These are phyloP conservation scores for Mesoligia furuncula DNA, from an alignment of 2,888 invertebrate species.

Conservation along the genomic window DNA sequence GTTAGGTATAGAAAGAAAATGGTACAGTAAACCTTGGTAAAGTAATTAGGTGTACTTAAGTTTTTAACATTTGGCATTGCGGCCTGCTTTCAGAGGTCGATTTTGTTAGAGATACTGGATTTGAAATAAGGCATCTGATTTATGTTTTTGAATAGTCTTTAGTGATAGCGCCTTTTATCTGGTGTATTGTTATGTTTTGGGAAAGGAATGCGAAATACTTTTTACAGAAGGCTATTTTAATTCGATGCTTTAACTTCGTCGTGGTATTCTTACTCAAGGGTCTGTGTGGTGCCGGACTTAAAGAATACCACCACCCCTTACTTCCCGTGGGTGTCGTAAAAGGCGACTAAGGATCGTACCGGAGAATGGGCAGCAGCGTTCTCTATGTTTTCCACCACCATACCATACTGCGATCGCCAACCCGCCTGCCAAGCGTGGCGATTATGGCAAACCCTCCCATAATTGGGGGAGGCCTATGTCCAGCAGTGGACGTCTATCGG, in stretches of 20 bases:
- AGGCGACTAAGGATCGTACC: too few relatives aligned
- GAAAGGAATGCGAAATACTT: neutral
- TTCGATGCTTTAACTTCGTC: neutral
- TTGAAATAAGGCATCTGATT: neutral
- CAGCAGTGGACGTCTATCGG: too few relatives aligned
- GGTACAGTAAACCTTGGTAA: neutral
- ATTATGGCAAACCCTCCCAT: too few relatives aligned
- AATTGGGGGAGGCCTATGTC: too few relatives aligned
- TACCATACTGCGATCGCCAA: too few relatives aligned
- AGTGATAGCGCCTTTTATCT: neutral
- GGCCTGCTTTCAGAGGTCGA: neutral
- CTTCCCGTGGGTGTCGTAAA: too few relatives aligned
- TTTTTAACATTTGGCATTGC: constrained; percentile 11
- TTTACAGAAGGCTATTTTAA: neutral
- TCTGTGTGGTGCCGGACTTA: too few relatives aligned
- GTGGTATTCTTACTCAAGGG: constrained; percentile 3
- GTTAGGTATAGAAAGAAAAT: constrained; percentile 1
- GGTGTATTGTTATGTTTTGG: neutral
- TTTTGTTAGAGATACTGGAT: neutral
- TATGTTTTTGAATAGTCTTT: neutral
- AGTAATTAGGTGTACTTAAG: constrained; percentile 1
- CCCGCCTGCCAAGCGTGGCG: too few relatives aligned
- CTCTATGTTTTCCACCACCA: too few relatives aligned
- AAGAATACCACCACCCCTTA: too few relatives aligned
- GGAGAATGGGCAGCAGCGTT: too few relatives aligned